phyloP scores from a whole-genome alignment of 2,888 invertebrate genomes.

The Ormyrus rosae region DNA sequence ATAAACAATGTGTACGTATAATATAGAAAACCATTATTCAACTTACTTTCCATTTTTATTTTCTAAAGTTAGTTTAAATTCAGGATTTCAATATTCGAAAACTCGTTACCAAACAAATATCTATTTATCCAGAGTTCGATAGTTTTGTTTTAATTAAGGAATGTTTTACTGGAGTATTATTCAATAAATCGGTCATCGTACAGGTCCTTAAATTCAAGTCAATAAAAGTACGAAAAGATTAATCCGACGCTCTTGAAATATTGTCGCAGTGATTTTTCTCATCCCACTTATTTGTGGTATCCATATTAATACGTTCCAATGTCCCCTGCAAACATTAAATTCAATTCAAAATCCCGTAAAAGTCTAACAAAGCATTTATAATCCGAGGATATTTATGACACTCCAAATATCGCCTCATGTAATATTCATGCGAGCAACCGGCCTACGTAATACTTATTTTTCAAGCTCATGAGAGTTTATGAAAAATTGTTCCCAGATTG shows the following conservation, averaged over 20 bases:
- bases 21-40: not conserved
- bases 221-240: no score
- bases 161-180: no score
- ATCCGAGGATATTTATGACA: slow-evolving; percentile 38
- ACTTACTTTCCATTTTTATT: no score
- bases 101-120: no score
- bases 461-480: slow-evolving; percentile 35
- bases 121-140: no score
- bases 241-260: no score
- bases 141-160: no score
- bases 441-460: slow-evolving; percentile 44
- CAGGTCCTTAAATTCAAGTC: no score
- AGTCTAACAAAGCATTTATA: slow-evolving; percentile 39
- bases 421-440: slow-evolving; percentile 35
- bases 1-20: slow-evolving; percentile 1
- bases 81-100: no score
- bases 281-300: not conserved
- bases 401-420: slow-evolving; percentile 40
- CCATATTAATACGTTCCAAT: slow-evolving; percentile 1
- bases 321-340: slow-evolving; percentile 10
- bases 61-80: no score
- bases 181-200: no score
- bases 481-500: slow-evolving; percentile 33
- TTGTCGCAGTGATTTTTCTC: not conserved
- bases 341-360: slow-evolving; percentile 36